These are phyloP conservation scores for Thyatira batis DNA, from an alignment of 2,888 invertebrate genomes.

Conservation along the genomic window DNA sequence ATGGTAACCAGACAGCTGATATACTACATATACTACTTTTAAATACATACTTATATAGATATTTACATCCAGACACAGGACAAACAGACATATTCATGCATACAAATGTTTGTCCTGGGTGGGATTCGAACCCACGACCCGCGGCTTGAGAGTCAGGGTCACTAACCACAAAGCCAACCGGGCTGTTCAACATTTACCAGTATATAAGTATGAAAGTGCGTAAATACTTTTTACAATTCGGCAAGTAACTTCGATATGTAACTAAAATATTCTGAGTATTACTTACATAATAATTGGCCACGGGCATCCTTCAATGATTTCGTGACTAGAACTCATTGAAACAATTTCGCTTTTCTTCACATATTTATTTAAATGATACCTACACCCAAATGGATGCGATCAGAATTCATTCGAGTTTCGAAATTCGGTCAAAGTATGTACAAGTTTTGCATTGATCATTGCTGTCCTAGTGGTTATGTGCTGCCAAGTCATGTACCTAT, in stretches of 20 bases:
- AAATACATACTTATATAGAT: too few species aligned
- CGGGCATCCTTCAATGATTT: constrained; percentile 5
- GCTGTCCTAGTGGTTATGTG: constrained; percentile 25
- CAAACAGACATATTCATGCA: too few species aligned
- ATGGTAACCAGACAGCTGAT: too few species aligned
- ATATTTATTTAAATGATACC: constrained; percentile 59
- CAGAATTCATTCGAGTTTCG: constrained; percentile 46
- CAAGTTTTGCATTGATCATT: constrained; percentile 45
- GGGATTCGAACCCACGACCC: too few species aligned
- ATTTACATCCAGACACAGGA: too few species aligned
- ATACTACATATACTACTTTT: too few species aligned
- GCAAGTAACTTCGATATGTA: not conserved
- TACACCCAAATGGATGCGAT: constrained; percentile 34
- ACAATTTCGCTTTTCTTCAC: constrained; percentile 56
- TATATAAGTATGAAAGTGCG: too few species aligned
- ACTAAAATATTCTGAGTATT: not conserved
- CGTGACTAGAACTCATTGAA: constrained; percentile 18
- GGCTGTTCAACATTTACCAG: too few species aligned
- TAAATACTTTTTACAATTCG: not conserved
- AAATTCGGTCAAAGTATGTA: constrained; percentile 52
- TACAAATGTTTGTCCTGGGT: too few species aligned
- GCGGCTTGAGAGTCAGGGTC: too few species aligned
- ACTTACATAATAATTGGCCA: not conserved
- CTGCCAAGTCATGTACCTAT: constrained; percentile 41
- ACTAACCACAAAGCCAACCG: too few species aligned